Conservation (phyloP, 35 echinoderm and acorn worm genomes). For the Acanthaster planci region DNA sequence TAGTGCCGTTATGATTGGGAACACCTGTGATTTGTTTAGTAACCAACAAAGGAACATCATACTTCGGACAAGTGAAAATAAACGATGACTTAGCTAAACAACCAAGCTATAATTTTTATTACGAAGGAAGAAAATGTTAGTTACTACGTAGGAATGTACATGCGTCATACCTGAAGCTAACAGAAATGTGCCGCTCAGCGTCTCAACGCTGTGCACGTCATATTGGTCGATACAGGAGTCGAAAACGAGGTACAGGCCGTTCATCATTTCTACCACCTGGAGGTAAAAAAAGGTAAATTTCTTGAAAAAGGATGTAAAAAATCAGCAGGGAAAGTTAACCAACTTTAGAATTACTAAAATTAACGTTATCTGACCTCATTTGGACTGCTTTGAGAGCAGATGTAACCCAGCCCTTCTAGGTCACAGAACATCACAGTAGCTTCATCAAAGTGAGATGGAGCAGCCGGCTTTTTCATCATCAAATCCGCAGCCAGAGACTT, state of each 20-base stretch:
- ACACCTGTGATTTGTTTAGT: constrained; percentile 32
- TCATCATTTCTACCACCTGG: constrained; percentile 71
- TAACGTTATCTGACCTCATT: constrained; percentile 39
- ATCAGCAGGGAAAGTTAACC: not conserved
- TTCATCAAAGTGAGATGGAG: constrained; percentile 36
- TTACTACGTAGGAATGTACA: not conserved
- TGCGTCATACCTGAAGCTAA: constrained; percentile 54
- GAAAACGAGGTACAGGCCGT: constrained; percentile 65
- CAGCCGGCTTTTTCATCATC: constrained; percentile 45
- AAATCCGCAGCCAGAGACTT: constrained; percentile 44
- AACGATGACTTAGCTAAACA: not conserved
- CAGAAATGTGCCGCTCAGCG: constrained; percentile 67
- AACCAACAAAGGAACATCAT: not conserved
- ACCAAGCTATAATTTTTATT: not conserved
- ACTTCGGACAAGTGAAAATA: not conserved
- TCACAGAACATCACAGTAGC: constrained; percentile 68
- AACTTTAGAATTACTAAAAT: too few relatives aligned
- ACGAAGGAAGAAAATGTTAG: not conserved
- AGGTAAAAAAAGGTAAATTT: not conserved
- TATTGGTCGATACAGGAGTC: constrained; percentile 69
- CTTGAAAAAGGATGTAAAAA: not conserved
- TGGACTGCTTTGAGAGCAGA: constrained; percentile 49
- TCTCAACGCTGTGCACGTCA: constrained; percentile 68
- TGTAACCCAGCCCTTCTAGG: constrained; percentile 54
- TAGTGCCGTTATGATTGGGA: constrained; percentile 34